Evolutionary conservation across 2,113 vertebrate genomes (phyloP).

Genomic region (Maccullochella peelii): DNA sequence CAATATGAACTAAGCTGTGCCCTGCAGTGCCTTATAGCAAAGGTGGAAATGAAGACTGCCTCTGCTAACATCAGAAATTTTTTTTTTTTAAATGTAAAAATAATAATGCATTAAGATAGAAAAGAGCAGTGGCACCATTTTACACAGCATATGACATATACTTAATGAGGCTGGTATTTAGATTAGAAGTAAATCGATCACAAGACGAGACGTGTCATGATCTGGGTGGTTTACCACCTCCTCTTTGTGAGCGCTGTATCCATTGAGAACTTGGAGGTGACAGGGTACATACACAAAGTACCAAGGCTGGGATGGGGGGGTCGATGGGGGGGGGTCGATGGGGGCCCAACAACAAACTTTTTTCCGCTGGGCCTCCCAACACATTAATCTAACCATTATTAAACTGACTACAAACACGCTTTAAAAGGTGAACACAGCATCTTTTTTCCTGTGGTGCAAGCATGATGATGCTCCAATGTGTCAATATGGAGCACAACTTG

Average conservation of each 20-base stretch:
- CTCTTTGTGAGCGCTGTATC: neutral
- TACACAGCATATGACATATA: no score
- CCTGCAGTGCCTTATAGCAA: neutral
- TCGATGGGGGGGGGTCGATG: neutral
- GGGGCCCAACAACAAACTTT: neutral
- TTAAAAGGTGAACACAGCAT: neutral
- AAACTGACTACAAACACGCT: neutral
- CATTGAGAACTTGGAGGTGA: neutral
- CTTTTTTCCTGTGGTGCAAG: no score
- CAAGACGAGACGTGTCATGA: neutral
- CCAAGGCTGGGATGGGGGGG: neutral
- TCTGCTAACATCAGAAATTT: neutral
- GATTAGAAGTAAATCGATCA: neutral
- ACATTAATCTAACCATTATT: neutral
- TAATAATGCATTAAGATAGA: no score
- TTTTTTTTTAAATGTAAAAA: neutral
- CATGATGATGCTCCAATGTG: neutral
- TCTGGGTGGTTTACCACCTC: neutral
- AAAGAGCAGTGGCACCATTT: neutral
- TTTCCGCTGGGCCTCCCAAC: neutral
- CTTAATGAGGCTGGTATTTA: no score
- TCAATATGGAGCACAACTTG: neutral
- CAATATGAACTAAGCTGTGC: neutral
- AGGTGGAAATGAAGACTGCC: no score
- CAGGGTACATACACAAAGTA: neutral